phyloP scores from a whole-genome alignment of 2,113 vertebrate species.

The Stercorarius parasiticus region DNA sequence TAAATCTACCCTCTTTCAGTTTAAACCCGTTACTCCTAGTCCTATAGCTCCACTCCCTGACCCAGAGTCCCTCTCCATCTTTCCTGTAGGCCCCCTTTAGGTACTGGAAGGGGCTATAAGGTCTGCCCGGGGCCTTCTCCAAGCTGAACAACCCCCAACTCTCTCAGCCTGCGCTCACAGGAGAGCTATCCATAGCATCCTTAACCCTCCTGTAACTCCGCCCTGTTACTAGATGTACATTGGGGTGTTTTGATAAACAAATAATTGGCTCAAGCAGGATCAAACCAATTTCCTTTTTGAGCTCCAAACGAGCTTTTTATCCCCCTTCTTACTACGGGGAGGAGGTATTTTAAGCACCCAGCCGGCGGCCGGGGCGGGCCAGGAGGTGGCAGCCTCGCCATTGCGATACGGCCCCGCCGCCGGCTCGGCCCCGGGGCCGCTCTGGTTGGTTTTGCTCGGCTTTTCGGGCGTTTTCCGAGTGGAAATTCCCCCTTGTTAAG shows the following conservation, averaged over 20 bases:
- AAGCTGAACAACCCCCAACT: background rate
- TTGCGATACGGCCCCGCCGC: background rate
- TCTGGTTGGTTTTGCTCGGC: fast-evolving
- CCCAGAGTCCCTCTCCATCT: background rate
- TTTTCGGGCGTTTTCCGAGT: background rate
- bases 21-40: background rate
- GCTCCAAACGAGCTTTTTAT: fast-evolving
- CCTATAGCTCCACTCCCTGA: background rate
- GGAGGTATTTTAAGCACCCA: background rate
- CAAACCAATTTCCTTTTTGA: fast-evolving
- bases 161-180: background rate
- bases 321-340: fast-evolving
- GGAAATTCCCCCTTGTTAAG: background rate
- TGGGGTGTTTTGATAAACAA: fast-evolving
- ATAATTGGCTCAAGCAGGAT: fast-evolving
- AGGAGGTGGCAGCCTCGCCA: conserved; percentile 75
- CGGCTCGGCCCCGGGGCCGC: too few relatives aligned
- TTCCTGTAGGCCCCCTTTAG: background rate
- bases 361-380: background rate
- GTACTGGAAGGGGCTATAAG: background rate
- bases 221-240: fast-evolving
- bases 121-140: background rate
- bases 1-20: background rate
- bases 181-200: background rate
- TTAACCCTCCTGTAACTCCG: fast-evolving